Evolutionary conservation across 2,797 vertebrate genomes (phyloP), one percentile per base, ranked within the genome.

Genomic region (Masticophis lateralis): DNA sequence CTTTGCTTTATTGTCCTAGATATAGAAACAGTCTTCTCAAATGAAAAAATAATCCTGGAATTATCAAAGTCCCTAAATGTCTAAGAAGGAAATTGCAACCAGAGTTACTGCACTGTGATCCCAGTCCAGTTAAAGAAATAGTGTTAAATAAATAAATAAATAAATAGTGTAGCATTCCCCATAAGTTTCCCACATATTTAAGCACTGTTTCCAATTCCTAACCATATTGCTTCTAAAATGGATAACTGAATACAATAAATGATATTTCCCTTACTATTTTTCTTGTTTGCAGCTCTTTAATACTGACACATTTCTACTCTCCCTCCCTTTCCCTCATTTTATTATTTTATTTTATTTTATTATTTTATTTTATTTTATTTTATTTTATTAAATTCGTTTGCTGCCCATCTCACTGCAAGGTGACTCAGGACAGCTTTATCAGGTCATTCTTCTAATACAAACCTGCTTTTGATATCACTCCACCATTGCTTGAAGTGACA

Each of bases 21-120:
- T 91, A 66, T 86, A 89, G 59, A 90, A 74, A 92, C 5, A 92
- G 43, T 53, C 20, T 43, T 90, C 55, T 61, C 61, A 60, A 90
- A 60, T 55, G 32, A 86, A 92, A 56, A 79, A 90, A 74, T 57
- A 90, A 92, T 89, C 60, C 32, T 86, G 60, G 59, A 90, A 87
- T 93, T 93, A 87, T 59, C 43, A 47, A 60, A 87, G 59, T 27
- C 51, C 32, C 59, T 66, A 22, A 89, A 22, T 89, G 47, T 37
- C 69, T 69, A 10, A 87, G 28, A 90, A 92, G 53, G 47, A 90
- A 90, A 66, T 90, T 86, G 53, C 8, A 86, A 66, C 59, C 88
- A 43, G 32, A 47, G 37, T 74, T 91, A 57, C 59, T 87, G 18
- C 16, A 59, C 53, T 10, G 43, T 86, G 88, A 28, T 47, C 2